A percentile compares a stretch with the other conserved stretches of the same genome.
phyloP scores from a whole-genome alignment of 2,113 vertebrate species.

The Corythornis madagascariensis region DNA sequence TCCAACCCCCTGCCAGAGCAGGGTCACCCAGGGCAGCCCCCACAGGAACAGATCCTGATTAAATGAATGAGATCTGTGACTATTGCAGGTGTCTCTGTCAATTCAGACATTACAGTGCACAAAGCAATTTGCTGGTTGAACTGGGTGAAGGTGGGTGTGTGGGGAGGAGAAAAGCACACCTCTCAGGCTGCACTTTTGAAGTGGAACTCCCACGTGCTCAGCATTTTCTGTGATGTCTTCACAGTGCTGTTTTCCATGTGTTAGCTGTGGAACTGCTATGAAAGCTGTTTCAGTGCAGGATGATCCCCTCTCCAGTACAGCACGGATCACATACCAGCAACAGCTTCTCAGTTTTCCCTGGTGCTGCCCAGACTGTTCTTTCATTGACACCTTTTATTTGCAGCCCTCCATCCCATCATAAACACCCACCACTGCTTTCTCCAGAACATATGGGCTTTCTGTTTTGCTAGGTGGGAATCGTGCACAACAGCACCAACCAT shows the following conservation, averaged over 20 bases:
- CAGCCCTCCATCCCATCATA: neutral
- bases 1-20: too few species aligned
- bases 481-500: neutral
- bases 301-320: neutral
- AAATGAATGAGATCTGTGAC: neutral
- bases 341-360: neutral
- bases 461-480: neutral
- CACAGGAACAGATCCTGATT: too few species aligned
- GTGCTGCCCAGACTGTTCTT: neutral
- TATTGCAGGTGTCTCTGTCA: neutral
- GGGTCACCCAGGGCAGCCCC: too few species aligned
- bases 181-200: neutral
- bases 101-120: neutral
- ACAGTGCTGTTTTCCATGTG: neutral
- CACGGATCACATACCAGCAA: neutral
- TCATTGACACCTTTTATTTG: conserved; percentile 34
- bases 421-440: neutral
- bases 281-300: neutral
- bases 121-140: neutral
- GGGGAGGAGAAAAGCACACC: neutral
- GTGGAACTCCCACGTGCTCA: neutral
- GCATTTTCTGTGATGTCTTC: neutral
- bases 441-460: neutral
- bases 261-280: neutral
- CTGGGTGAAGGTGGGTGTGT: neutral